A percentile compares a stretch with the other conserved stretches of the same genome.
These are phyloP conservation scores for Thymelicus lineola DNA, from an alignment of 2,888 invertebrate species.

Conservation along the genomic window DNA sequence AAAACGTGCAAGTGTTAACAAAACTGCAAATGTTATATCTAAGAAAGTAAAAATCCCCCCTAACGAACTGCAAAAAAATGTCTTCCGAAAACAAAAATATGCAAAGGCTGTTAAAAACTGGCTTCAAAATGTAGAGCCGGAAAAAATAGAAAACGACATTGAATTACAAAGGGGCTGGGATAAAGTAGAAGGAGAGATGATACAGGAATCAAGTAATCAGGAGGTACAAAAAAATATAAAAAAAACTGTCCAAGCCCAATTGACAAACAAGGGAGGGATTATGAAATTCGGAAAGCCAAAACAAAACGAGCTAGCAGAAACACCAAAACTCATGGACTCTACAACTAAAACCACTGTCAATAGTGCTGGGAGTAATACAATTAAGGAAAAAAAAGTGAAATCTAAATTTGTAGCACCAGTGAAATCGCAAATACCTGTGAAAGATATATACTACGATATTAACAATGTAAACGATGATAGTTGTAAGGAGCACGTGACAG, in stretches of 20 bases:
- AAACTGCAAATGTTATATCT: conserved; percentile 42
- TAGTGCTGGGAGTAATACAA: background rate
- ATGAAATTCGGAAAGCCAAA: conserved; percentile 72
- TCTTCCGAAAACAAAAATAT: conserved; percentile 61
- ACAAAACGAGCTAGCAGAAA: conserved; percentile 28
- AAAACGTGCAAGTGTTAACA: conserved; percentile 39
- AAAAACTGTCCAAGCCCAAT: conserved; percentile 64
- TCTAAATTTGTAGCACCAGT: conserved; percentile 65
- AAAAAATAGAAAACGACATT: conserved; percentile 35
- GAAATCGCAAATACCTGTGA: conserved; percentile 64
- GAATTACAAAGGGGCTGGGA: background rate
- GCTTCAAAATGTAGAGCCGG: conserved; percentile 57
- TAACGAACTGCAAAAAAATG: conserved; percentile 41
- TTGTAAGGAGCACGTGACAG: conserved; percentile 37
- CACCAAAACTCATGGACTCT: conserved; percentile 20
- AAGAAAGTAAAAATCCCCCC: conserved; percentile 52
- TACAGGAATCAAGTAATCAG: background rate
- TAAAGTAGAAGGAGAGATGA: conserved; percentile 30
- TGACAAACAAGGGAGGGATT: conserved; percentile 68
- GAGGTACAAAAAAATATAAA: conserved; percentile 40
- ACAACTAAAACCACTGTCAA: conserved; percentile 11
- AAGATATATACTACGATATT: conserved; percentile 57
- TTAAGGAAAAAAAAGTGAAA: conserved; percentile 57
- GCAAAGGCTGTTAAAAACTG: conserved; percentile 67
- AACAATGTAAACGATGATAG: conserved; percentile 49